Evolutionary conservation across 2,888 invertebrate genomes (phyloP), one percentile per base, ranked within the genome.

Genomic region (Phyto melanocephala): DNA sequence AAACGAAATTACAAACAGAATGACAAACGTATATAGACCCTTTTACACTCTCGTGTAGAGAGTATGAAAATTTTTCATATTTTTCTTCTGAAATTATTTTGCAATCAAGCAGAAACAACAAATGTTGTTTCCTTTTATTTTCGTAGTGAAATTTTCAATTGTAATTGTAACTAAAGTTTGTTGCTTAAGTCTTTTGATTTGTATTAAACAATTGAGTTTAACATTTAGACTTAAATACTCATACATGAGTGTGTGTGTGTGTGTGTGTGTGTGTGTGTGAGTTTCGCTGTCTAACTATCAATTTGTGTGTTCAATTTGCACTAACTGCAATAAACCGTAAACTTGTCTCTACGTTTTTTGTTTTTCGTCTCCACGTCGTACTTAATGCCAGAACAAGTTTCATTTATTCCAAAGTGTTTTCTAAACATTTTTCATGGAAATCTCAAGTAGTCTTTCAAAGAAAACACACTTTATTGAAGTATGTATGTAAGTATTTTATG

Each of bases 311-410:
- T 47, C n/a, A 22, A 35, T 71, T 72, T 65, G 45, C 65, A 52
- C 37, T 75, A 52, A 37, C 74, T 75, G 63, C 68, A 74, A 80
- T 80, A 75, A 80, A 68, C 62, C 54, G 74, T 68, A 80, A 80
- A 80, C 80, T 80, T 68, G 80, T 80, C 74, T 80, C 52, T 52
- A 28, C 17, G 15, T 75, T 45, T 72, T 42, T 28, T 28, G 6
- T 24, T 45, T 11, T 54, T 17, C 11, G 20, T 42, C 40, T 52
- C 47, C 11, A 37, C 22, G 22, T 7, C 15, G 54, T 70, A n/a
- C 50, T 72, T 65, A 54, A 54, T 52, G 67, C 28, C 35, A 78
- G 77, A 81, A 81, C 81, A 81, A 81, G 81, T 81, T 81, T 63
- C 68, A 71, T 62, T 62, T n/a, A 54, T 22, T 35, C 22, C 15